Conservation (phyloP, 1,140 invertebrate species). For the Diabrotica undecimpunctata region DNA sequence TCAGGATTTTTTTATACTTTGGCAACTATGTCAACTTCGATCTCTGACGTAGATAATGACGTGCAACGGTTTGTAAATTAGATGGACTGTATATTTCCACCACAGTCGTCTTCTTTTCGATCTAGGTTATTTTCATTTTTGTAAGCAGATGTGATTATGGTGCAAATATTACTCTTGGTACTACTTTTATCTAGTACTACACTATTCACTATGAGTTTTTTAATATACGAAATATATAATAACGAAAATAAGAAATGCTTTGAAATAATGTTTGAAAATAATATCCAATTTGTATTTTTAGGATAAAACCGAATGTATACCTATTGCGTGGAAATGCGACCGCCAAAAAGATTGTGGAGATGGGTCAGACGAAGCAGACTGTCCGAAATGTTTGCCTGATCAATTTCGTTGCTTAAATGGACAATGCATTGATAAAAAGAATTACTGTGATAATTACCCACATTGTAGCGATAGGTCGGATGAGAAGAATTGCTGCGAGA, state of each 20-base stretch:
- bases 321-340: constrained; percentile 79
- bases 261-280: not conserved
- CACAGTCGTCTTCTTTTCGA: no score
- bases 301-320: constrained; percentile 71
- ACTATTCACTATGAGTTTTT: no score
- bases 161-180: no score
- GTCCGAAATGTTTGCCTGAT: constrained; percentile 59
- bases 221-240: not conserved
- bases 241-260: not conserved
- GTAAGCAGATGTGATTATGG: no score
- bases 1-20: no score
- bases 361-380: constrained; percentile 75
- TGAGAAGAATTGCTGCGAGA: constrained; percentile 43
- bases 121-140: no score
- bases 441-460: constrained; percentile 53
- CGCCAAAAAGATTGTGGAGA: constrained; percentile 79
- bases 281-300: not conserved
- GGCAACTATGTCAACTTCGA: no score
- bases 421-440: constrained; percentile 68
- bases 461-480: constrained; percentile 43
- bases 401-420: constrained; percentile 73
- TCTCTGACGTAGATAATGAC: no score
- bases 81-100: no score
- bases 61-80: no score
- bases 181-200: no score